phyloP scores from a whole-genome alignment of 2,797 vertebrate species.

The Petrocephalus sullivani region DNA sequence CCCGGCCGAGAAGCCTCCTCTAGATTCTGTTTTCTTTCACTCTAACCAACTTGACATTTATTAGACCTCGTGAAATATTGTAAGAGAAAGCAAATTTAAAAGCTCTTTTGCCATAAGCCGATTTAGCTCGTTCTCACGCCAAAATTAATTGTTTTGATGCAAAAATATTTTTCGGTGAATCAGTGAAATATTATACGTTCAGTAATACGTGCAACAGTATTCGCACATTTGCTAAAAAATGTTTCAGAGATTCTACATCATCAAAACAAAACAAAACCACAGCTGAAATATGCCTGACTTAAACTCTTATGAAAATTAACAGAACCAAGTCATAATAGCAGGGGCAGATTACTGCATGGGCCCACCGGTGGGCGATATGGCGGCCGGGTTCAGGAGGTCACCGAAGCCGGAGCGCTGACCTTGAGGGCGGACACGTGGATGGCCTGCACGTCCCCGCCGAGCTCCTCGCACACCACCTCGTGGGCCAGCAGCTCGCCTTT shows the following conservation, averaged over 20 bases:
- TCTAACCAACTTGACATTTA: background rate
- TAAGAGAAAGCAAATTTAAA: background rate
- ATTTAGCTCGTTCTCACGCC: too few species aligned
- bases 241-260: too few species aligned
- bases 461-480: conserved; percentile 85
- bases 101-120: background rate
- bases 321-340: background rate
- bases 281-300: background rate
- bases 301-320: background rate
- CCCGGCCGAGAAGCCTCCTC: background rate
- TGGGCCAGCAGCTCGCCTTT: conserved; percentile 78
- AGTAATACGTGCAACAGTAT: too few species aligned
- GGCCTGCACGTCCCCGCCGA: conserved; percentile 86
- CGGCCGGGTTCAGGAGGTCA: background rate
- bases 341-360: background rate
- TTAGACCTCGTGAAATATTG: background rate
- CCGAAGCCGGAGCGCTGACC: conserved; percentile 52
- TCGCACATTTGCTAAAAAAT: too few species aligned
- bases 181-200: background rate
- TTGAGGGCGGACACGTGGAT: conserved; percentile 84
- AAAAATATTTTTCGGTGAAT: background rate
- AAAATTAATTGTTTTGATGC: too few species aligned
- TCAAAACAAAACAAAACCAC: too few species aligned
- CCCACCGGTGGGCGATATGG: background rate
- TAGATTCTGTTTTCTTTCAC: background rate